Base-by-base conservation (phyloP, 2,888 invertebrate genomes). In the Brachypalpus laphriformis region DNA sequence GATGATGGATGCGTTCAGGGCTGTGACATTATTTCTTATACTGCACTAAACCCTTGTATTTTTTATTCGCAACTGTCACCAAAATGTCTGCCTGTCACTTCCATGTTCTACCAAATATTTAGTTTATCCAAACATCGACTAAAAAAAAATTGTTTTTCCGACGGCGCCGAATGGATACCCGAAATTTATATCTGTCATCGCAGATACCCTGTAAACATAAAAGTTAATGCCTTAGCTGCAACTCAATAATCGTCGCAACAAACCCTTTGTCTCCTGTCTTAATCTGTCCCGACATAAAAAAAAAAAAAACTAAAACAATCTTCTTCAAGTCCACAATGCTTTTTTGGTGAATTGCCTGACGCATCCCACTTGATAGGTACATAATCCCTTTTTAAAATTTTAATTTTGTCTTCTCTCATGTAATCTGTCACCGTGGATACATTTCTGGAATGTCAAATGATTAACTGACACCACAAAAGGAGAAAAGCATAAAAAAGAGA, bases 331-430 rank as follows among this genome's bases (percentile, higher is more conserved):
- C 42, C 31, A 14, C 20, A 45, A 25, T 72, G 20, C 20, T n/a
- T n/a, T n/a, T n/a, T n/a, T n/a, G n/a, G n/a, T n/a, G n/a, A n/a
- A n/a, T n/a, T n/a, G n/a, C n/a, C n/a, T n/a, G 8, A 47, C n/a
- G 47, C 47, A 22, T 34, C 42, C 16, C 40, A 22, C 63, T 37
- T 42, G 45, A 45, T 16, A 47, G 37, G 51, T 74, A 20, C 25
- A 25, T 61, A 76, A 59, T 42, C 82, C 81, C 28, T 65, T 71
- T 63, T 25, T 25, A 14, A 42, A 45, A 20, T 51, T 72, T 72
- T 65, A 34, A 25, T 63, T 49, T 42, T 31, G 34, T 18, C 47
- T 22, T 63, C 31, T 37, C 57, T 47, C 54, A 22, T 61, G 31
- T 47, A 40, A 74, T 68, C 63, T 70, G 70, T 51, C 68, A 56